Percentiles rank a stretch among this genome's conserved stretches.
These are phyloP conservation scores for Cliona cf. orientalis DNA, from an alignment of 37 sponge, comb jelly and placozoan species.

Conservation along the genomic window DNA sequence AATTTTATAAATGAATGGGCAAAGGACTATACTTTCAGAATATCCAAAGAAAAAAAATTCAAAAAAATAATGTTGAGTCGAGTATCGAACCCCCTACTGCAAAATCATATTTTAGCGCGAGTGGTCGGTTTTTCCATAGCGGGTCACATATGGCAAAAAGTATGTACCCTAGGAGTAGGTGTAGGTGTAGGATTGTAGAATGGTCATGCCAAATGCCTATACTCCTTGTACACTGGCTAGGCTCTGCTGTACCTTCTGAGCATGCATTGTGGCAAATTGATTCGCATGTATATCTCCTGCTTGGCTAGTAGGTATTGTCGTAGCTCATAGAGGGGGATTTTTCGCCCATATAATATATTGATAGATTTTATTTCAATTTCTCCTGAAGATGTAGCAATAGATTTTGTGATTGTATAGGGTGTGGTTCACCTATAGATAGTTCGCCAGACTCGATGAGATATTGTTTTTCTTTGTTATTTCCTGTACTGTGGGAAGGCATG, in stretches of 20 bases:
- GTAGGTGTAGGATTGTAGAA: slow-evolving; percentile 5
- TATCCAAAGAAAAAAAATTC: no score
- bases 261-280: neutral
- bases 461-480: neutral
- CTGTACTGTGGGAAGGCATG: slow-evolving; percentile 5
- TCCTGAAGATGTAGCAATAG: neutral
- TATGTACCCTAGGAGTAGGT: slow-evolving; percentile 4
- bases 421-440: neutral
- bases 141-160: neutral
- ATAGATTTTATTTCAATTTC: neutral
- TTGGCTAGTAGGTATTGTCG: neutral
- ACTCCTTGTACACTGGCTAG: neutral
- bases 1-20: no score
- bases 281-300: neutral
- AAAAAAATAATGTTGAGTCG: no score
- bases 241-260: neutral
- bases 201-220: slow-evolving; percentile 7
- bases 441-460: neutral
- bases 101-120: no score
- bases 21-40: no score
- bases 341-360: neutral
- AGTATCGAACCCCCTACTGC: no score
- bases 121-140: no score
- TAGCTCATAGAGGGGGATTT: slow-evolving; percentile 24
- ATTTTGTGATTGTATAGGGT: slow-evolving; percentile 16